Evolutionary conservation across 2,113 vertebrate genomes (phyloP), one percentile per base, ranked within the genome.

Genomic region (Mesembrinibis cayennensis): DNA sequence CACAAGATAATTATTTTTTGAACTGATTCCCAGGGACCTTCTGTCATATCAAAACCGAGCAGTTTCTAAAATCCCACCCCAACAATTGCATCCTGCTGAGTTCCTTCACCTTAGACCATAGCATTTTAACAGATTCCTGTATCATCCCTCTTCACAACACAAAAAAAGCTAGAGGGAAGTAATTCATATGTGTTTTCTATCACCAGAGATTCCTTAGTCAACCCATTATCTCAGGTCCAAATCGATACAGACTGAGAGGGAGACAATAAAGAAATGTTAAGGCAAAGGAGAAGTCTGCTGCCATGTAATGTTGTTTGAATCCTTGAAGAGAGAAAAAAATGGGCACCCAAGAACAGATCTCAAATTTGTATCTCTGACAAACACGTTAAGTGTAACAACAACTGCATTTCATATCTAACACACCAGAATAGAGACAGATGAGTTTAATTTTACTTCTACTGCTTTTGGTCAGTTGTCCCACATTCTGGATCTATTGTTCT

Each of bases 361-460:
- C 21, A 67, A 16, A 77, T 45, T 36, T 80, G 4, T 29, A 2
- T n/a, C 34, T 63, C 9, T 80, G 26, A 79, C 29, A 92, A 82
- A 56, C 2, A 13, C 0, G 0, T 20, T 13, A 52, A 49, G 10
- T 40, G 8, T 7, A 50, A n/a, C 16, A 50, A n/a, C 16, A 72
- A 47, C 19, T n/a, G 7, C 12, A 38, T 83, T 94, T 88, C 20
- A 12, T 11, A 40, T 36, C 21, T 86, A 72, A 45, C 23, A 76
- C 17, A 40, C 7, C 47, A 26, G 22, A 72, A 61, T 7, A 67
- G 52, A 90, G 29, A 66, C 13, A 87, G 36, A 42, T 30, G 0
- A 71, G 25, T 63, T 78, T 66, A 82, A 11, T 7, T 86, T 76
- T 55, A 20, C 29, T 72, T 67, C 29, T 13, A 45, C 10, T 62